Evolutionary conservation across 1,140 invertebrate genomes (phyloP), one percentile per base, ranked within the genome.

Genomic region (Ptiloglossa arizonensis): DNA sequence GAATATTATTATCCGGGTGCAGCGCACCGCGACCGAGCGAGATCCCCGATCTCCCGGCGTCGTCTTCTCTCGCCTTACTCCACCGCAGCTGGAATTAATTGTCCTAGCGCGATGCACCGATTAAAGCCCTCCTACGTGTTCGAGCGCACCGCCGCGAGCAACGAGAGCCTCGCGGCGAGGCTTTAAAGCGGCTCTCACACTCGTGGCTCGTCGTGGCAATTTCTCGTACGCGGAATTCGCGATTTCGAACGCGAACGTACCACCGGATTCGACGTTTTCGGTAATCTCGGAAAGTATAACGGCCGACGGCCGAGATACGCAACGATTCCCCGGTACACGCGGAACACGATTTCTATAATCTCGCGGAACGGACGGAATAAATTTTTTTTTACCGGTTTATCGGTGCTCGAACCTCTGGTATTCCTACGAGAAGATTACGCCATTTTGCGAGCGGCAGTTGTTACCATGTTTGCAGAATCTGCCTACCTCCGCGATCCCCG

Each of bases 1-100:
- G 72, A 80, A 85, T 72, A 66, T 80, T 85, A 85, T 83, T 72
- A 66, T 85, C 72, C 24, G 69, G 66, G 79, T 29, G 77, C 77
- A 80, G 63, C 68, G n/a, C 62, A 85, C 68, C 63, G 81, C 50
- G 68, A 80, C 68, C 67, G 22, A 72, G 24, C 56, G 57, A 46
- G 72, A 70, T 82, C 63, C n/a, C 41, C 67, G 62, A 80, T 79
- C 75, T 69, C 29, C 24, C n/a, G n/a, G 32, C 13, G 24, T 24
- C 60, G 44, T 83, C 64, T 22, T 79, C 69, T 70, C 69, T 70
- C 66, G 32, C 56, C 27, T 62, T n/a, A 75, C 63, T 29, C 64
- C 57, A 64, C 15, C 15, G 11, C n/a, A 22, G 22, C 11, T 50
- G 38, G 60, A 66, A 71, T 81, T 81, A 71, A 81, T 81, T 70